These are phyloP conservation scores for Pseudochirops corinnae DNA, from an alignment of 2,797 vertebrate genomes.

Conservation along the genomic window DNA sequence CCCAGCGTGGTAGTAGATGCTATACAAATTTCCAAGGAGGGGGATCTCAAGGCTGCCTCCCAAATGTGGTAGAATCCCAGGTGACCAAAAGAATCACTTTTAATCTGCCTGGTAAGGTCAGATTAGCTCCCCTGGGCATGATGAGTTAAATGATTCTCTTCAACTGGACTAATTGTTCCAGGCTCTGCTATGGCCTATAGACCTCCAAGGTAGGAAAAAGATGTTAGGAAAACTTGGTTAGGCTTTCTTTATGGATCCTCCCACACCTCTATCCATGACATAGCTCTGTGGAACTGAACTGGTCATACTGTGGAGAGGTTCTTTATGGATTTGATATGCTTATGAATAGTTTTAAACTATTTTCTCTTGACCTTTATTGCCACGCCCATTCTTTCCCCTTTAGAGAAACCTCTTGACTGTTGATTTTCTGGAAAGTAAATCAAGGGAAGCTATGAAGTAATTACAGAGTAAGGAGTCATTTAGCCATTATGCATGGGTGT, in stretches of 20 bases:
- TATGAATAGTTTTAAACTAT: neutral
- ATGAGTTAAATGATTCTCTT: neutral
- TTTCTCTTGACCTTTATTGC: constrained; percentile 11
- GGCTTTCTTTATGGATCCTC: neutral
- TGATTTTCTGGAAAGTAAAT: constrained; percentile 66
- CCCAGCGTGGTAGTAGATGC: neutral
- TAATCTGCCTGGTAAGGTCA: neutral
- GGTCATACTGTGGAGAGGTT: neutral
- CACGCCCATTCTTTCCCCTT: constrained; percentile 24
- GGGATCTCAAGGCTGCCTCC: neutral
- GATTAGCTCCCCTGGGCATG: neutral
- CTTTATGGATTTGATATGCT: neutral
- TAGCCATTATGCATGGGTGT: constrained; percentile 37
- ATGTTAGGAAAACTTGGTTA: neutral
- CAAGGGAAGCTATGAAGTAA: constrained; percentile 51
- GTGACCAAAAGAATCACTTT: neutral
- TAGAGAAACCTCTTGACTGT: constrained; percentile 32
- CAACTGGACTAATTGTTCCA: neutral
- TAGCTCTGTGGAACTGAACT: neutral
- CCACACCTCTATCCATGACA: neutral
- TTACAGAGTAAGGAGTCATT: constrained; percentile 45
- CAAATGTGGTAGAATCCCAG: neutral
- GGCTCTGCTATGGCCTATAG: neutral
- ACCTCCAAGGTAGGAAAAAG: neutral
- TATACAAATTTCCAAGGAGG: neutral